Evolutionary conservation across 1,140 invertebrate genomes (phyloP).

Genomic region (Eurosta solidaginis): DNA sequence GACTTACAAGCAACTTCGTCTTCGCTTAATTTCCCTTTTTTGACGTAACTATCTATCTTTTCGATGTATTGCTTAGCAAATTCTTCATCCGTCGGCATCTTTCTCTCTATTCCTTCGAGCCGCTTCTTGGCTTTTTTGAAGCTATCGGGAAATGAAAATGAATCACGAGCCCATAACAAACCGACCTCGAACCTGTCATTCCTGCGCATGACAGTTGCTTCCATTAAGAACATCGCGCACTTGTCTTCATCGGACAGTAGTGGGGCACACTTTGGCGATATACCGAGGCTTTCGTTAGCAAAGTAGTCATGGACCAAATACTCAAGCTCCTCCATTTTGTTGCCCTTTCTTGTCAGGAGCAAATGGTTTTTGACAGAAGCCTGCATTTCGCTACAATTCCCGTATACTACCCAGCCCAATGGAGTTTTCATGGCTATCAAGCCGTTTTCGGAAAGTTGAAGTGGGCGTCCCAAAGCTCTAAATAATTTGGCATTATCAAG

Average conservation of each 20-base stretch:
- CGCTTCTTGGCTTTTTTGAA: no score
- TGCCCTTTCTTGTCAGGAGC: no score
- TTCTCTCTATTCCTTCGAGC: conserved; percentile 34
- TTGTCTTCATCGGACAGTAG: background rate
- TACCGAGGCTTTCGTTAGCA: background rate
- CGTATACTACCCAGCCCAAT: no score
- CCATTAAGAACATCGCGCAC: background rate
- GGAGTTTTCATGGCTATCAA: no score
- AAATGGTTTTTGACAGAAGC: no score
- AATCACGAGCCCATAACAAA: conserved; percentile 40
- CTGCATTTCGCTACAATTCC: no score
- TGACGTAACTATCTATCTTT: conserved; percentile 36
- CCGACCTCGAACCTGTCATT: conserved; percentile 39
- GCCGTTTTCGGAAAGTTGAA: no score
- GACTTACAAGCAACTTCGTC: background rate
- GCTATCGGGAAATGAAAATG: no score
- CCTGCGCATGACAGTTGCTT: background rate
- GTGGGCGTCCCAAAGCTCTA: no score
- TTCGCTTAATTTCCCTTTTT: conserved; percentile 31
- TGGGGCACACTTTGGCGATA: no score
- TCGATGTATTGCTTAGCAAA: conserved; percentile 30
- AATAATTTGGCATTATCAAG: no score
- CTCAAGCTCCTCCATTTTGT: no score
- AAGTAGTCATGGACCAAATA: background rate
- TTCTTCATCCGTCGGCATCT: conserved; percentile 31